phyloP scores from a whole-genome alignment of 2,797 vertebrate species.

The Rhabdomys pumilio region DNA sequence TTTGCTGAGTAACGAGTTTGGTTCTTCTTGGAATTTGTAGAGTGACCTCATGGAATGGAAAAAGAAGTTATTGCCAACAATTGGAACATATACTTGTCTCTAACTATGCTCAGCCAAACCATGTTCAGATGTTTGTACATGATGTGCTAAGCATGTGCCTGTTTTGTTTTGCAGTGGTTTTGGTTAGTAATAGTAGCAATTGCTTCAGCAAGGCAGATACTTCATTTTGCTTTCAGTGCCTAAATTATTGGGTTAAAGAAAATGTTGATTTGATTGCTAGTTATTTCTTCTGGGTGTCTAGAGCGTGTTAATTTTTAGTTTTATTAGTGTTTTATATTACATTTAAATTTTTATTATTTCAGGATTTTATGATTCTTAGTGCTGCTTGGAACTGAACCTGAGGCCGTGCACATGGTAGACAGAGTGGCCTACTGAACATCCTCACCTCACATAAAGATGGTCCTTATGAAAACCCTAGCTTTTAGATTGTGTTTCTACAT shows the following conservation, averaged over 20 bases:
- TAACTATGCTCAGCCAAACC: conserved; percentile 65
- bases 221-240: conserved; percentile 52
- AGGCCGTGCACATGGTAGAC: background rate
- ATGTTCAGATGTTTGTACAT: conserved; percentile 60
- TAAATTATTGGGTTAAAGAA: conserved; percentile 66
- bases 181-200: conserved; percentile 51
- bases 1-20: conserved; percentile 74
- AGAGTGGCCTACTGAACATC: background rate
- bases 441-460: background rate
- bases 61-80: conserved; percentile 75
- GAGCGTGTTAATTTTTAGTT: conserved; percentile 59
- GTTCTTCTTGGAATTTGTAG: conserved; percentile 79
- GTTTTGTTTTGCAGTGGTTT: background rate
- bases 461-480: conserved; percentile 46
- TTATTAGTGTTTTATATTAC: conserved; percentile 61
- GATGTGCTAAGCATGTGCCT: conserved; percentile 1
- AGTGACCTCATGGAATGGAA: conserved; percentile 82
- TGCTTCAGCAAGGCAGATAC: conserved; percentile 21
- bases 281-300: conserved; percentile 64
- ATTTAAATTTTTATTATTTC: conserved; percentile 47
- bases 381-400: background rate
- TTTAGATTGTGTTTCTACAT: conserved; percentile 35
- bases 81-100: conserved; percentile 22
- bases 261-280: conserved; percentile 57
- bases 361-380: background rate